A percentile compares a stretch with the other conserved stretches of the same genome.
These are phyloP conservation scores for Mirza zaza DNA, from an alignment of 2,113 vertebrate species.

Conservation along the genomic window DNA sequence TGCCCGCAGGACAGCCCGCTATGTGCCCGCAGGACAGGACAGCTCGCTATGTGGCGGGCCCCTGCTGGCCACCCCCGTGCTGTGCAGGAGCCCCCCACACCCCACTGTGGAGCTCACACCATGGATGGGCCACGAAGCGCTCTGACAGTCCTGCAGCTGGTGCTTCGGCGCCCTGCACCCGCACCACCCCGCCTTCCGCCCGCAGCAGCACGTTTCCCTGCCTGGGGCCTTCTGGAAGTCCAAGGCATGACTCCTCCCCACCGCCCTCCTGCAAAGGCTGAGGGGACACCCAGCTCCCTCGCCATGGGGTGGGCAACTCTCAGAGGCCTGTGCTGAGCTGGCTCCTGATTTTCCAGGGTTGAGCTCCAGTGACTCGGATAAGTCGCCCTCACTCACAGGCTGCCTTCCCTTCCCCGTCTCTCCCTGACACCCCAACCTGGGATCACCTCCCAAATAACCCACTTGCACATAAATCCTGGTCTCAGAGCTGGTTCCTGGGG, in stretches of 20 bases:
- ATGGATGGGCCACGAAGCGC: too few species aligned
- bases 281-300: not conserved
- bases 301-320: not conserved
- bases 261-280: not conserved
- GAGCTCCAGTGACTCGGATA: not conserved
- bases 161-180: not conserved
- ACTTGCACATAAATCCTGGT: not conserved
- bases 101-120: too few species aligned
- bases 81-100: too few species aligned
- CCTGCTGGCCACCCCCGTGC: too few species aligned
- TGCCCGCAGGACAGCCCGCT: too few species aligned
- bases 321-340: accelerated
- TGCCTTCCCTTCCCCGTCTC: not conserved
- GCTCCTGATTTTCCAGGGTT: not conserved
- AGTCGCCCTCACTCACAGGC: too few species aligned
- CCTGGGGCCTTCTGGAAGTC: not conserved
- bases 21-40: too few species aligned
- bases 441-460: not conserved
- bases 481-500: not conserved
- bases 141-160: not conserved
- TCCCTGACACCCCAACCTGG: not conserved
- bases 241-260: not conserved
- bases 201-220: not conserved
- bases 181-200: not conserved
- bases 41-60: too few species aligned